Percentiles rank a stretch among this genome's conserved stretches.
These are phyloP conservation scores for Conopomorpha cramerella DNA, from an alignment of 1,140 invertebrate genomes.

Conservation along the genomic window DNA sequence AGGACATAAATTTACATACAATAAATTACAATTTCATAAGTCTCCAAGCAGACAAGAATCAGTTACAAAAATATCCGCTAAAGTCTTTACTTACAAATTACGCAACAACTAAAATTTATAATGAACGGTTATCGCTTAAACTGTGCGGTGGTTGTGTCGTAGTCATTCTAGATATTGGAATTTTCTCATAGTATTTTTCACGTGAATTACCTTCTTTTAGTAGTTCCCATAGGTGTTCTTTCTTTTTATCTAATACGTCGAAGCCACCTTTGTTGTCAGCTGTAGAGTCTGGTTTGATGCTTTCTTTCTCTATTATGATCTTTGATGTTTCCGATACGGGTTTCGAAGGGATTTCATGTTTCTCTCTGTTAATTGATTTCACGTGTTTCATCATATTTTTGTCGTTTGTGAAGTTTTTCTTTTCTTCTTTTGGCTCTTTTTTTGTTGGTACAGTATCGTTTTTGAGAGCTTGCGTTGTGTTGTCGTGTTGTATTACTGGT, in stretches of 20 bases:
- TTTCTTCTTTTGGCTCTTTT: constrained; percentile 12
- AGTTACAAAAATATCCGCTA: constrained; percentile 50
- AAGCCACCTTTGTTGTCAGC: constrained; percentile 61
- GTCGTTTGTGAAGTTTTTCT: constrained; percentile 13
- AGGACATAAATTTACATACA: background rate
- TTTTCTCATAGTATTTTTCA: constrained; percentile 23
- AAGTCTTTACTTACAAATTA: constrained; percentile 51
- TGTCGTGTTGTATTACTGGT: constrained; percentile 19
- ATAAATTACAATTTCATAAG: background rate
- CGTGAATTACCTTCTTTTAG: constrained; percentile 63
- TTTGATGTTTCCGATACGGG: constrained; percentile 55
- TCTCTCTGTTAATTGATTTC: constrained; percentile 62
- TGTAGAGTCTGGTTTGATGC: constrained; percentile 31
- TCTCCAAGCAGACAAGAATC: constrained; percentile 19
- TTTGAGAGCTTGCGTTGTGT: constrained; percentile 10
- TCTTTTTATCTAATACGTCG: constrained; percentile 63
- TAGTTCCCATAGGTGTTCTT: constrained; percentile 63
- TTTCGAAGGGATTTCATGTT: constrained; percentile 49
- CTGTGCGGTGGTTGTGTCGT: constrained; percentile 28
- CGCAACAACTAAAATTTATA: constrained; percentile 48
- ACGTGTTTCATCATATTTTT: constrained; percentile 27
- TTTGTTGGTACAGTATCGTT: constrained; percentile 26
- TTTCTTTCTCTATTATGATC: constrained; percentile 25
- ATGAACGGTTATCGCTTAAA: constrained; percentile 36
- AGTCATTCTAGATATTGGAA: constrained; percentile 38